Percentiles rank a stretch among this genome's conserved stretches.
phyloP scores from a whole-genome alignment of 64 coral and sea anemone genomes.

The Anthopleura sola region DNA sequence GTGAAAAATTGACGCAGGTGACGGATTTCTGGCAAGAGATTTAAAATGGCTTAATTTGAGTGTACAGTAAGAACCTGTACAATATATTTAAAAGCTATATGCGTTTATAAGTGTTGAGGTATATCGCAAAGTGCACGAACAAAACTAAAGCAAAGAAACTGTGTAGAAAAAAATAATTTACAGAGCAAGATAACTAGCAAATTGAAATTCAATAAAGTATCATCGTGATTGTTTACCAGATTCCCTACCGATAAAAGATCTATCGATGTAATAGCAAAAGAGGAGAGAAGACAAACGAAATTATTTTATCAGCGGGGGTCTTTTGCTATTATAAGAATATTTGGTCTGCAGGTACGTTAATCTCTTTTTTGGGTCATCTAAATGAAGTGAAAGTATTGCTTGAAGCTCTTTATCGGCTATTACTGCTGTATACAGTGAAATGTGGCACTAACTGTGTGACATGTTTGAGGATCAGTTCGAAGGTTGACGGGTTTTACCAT shows the following conservation, averaged over 20 bases:
- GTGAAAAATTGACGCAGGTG: too few relatives aligned
- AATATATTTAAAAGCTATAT: too few relatives aligned
- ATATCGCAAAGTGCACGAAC: too few relatives aligned
- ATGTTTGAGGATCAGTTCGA: not conserved
- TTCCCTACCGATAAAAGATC: not conserved
- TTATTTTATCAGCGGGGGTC: not conserved
- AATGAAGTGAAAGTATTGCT: not conserved
- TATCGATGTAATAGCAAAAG: not conserved
- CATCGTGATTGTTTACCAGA: not conserved
- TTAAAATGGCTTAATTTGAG: too few relatives aligned
- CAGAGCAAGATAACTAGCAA: not conserved
- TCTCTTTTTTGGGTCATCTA: too few relatives aligned
- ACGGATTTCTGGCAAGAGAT: too few relatives aligned
- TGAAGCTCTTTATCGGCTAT: not conserved
- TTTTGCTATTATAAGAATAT: not conserved
- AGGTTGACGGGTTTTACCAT: not conserved
- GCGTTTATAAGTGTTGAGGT: too few relatives aligned
- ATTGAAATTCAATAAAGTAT: not conserved
- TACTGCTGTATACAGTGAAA: not conserved
- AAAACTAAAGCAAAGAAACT: too few relatives aligned
- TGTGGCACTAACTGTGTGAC: not conserved
- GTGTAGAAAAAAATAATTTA: too few relatives aligned
- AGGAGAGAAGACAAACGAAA: not conserved
- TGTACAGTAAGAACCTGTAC: too few relatives aligned
- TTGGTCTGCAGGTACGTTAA: not conserved